Evolutionary conservation across 2,113 vertebrate species (phyloP), one percentile per base, ranked within the genome.

Genomic region (Microcebus jonahi): DNA sequence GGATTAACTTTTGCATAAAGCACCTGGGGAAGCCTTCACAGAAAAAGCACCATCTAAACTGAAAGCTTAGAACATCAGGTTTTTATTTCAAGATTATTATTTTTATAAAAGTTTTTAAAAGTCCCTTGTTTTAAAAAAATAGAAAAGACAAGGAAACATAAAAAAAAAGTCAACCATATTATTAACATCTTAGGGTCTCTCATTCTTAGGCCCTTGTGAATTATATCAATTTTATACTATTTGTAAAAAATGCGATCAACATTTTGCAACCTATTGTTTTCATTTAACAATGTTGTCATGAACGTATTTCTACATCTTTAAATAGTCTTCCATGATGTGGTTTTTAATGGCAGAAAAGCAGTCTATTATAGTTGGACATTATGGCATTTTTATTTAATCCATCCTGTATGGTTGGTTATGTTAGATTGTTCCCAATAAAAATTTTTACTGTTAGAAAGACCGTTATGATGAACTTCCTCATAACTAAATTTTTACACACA

Each of bases 351-450:
- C 57, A 48, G 14, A 87, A 90, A 65, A 82, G 34, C 29, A 59
- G 29, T 61, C 13, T 34, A 57, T 83, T 87, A 15, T 31, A 77
- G 42, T 42, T 73, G 12, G 21, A 20, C 63, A 77, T 73, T 20
- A 39, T 12, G 31, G 17, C 5, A 80, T 17, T 80, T 85, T 85
- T 83, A 88, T 70, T 71, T 90, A 82, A 53, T 90, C 29, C 61
- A 0, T 80, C 13, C 14, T 95, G 20, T 23, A 0, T 48, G 67
- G 3, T 20, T 88, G 80, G 23, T 36, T 88, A 71, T 39, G 94
- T 93, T 91, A 96, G 39, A 91, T 57, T 68, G 39, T 67, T 88
- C 39, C 14, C 80, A 82, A 53, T 95, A 86, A 89, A 70, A 86
- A 55, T 13, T 45, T 84, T 94, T 88, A 67, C 13, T 50, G 17